Percentiles rank a stretch among this genome's conserved stretches.
These are phyloP conservation scores for Caenorhabditis imperialis DNA, from an alignment of 2,888 invertebrate genomes.

Conservation along the genomic window DNA sequence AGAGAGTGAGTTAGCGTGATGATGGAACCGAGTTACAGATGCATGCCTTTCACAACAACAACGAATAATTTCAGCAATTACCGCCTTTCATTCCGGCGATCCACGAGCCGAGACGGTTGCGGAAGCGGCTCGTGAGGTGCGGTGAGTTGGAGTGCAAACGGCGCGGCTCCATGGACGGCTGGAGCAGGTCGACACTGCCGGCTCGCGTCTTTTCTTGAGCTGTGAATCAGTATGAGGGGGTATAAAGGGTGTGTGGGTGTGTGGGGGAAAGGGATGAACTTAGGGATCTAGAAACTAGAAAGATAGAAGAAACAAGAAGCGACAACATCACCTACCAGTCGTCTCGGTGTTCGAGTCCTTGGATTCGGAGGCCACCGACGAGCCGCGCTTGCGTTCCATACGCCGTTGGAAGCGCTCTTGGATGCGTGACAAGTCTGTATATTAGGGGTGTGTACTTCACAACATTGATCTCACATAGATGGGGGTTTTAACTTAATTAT, in stretches of 20 bases:
- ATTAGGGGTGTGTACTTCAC: conserved; percentile 41
- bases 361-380: conserved; percentile 62
- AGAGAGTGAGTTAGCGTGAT: conserved; percentile 28
- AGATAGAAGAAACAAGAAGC: conserved; percentile 5
- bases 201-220: conserved; percentile 40
- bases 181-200: conserved; percentile 55
- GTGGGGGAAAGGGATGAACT: conserved; percentile 11
- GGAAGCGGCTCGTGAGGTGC: conserved; percentile 62
- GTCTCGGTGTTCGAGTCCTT: conserved; percentile 57
- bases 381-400: conserved; percentile 74
- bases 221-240: conserved; percentile 50
- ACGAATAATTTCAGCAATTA: too few species aligned
- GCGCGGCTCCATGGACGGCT: conserved; percentile 50
- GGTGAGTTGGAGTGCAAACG: conserved; percentile 59
- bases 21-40: conserved; percentile 41
- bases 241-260: conserved; percentile 18
- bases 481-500: conserved; percentile 17
- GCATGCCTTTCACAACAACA: conserved; percentile 11
- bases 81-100: conserved; percentile 69
- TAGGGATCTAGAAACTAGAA: conserved; percentile 18
- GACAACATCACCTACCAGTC: conserved; percentile 54
- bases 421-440: conserved; percentile 76
- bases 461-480: conserved; percentile 47
- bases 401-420: conserved; percentile 78
- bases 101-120: conserved; percentile 70